These are phyloP conservation scores for Limnephilus rhombicus DNA, from an alignment of 2,888 invertebrate genomes.

Conservation along the genomic window DNA sequence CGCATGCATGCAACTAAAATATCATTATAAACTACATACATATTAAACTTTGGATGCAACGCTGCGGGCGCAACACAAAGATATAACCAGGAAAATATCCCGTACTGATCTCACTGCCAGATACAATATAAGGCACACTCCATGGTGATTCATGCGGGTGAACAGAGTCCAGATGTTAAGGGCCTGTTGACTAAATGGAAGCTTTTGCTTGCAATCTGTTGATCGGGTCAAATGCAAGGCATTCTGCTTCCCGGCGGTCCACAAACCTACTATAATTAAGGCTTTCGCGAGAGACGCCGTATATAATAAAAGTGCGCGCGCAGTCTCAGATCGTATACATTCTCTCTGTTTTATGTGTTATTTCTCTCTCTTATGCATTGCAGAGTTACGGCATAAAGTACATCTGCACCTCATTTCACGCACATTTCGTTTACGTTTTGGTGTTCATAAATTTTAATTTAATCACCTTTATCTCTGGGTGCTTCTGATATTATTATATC, in stretches of 20 bases:
- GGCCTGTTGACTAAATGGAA: neutral
- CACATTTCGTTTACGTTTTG: neutral
- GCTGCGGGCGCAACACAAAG: slow-evolving; percentile 30
- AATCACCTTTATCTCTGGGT: neutral
- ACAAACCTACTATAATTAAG: slow-evolving; percentile 49
- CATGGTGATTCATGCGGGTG: neutral
- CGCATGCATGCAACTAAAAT: slow-evolving; percentile 25
- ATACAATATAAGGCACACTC: neutral
- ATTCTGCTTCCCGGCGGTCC: slow-evolving; percentile 49
- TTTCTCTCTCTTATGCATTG: slow-evolving; percentile 29
- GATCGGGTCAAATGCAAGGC: slow-evolving; percentile 8
- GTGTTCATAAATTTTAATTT: neutral
- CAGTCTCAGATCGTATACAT: slow-evolving; percentile 15
- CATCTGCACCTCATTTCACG: neutral
- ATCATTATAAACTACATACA: slow-evolving; percentile 39
- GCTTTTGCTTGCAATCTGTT: neutral
- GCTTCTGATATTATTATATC: neutral
- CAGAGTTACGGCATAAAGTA: neutral
- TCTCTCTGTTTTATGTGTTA: neutral
- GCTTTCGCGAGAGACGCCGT: slow-evolving; percentile 53
- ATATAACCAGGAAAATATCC: neutral
- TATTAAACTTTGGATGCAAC: slow-evolving; percentile 40
- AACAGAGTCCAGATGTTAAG: neutral
- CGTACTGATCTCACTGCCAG: neutral
- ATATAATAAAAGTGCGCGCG: slow-evolving; percentile 28